These are phyloP conservation scores for Capricornis sumatraensis DNA, from an alignment of 2,113 vertebrate species.

Conservation along the genomic window DNA sequence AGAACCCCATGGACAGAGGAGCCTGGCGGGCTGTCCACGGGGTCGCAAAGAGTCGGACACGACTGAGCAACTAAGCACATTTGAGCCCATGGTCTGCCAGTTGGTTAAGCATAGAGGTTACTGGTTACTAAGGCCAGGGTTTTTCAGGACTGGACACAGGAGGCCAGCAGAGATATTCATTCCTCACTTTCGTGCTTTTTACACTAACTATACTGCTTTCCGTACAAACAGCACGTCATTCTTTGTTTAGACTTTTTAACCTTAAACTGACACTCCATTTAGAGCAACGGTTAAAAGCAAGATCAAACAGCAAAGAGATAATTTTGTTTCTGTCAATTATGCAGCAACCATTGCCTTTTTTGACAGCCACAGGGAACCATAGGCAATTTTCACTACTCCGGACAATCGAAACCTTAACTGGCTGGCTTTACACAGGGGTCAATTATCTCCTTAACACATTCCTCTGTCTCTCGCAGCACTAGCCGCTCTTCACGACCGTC, in stretches of 20 bases:
- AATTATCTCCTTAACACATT: neutral
- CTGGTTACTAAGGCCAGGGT: neutral
- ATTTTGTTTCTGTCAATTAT: neutral
- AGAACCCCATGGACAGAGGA: neutral
- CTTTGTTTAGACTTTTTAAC: neutral
- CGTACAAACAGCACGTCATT: neutral
- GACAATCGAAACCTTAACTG: neutral
- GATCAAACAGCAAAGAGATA: neutral
- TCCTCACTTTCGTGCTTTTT: neutral
- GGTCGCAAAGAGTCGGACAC: rapidly evolving
- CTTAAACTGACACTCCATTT: neutral
- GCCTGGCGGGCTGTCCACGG: neutral
- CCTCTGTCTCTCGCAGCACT: neutral
- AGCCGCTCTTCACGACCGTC: neutral
- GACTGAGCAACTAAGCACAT: neutral
- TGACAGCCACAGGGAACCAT: neutral
- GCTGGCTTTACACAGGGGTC: neutral
- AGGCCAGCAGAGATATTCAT: neutral
- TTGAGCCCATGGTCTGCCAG: neutral
- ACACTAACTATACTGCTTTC: neutral
- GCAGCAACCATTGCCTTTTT: neutral
- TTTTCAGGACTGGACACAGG: neutral
- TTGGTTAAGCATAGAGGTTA: neutral
- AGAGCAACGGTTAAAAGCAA: neutral
- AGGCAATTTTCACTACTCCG: neutral